Conservation (phyloP, 2,797 vertebrate species). For the Mormyrus proboscirostris region DNA sequence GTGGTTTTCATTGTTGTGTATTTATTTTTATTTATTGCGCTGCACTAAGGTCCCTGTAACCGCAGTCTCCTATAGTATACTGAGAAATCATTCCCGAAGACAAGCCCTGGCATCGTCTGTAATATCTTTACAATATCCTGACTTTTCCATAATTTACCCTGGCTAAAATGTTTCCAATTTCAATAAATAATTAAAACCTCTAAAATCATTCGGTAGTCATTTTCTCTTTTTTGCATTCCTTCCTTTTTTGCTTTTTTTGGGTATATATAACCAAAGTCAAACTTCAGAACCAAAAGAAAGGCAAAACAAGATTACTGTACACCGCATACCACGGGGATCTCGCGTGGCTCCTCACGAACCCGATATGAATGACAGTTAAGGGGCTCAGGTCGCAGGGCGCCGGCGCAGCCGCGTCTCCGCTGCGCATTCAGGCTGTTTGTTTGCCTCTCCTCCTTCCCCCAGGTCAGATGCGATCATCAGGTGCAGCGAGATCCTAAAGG, state of each 20-base stretch:
- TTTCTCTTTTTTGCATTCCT: not conserved
- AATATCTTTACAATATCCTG: not conserved
- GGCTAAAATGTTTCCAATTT: not conserved
- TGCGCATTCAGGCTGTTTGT: not conserved
- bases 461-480: constrained; percentile 1
- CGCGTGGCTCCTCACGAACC: not conserved
- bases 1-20: not conserved
- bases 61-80: not conserved
- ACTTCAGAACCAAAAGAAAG: not conserved
- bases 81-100: not conserved
- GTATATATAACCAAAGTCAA: not conserved
- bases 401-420: not conserved
- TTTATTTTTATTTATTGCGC: not conserved
- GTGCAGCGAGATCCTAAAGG: not conserved
- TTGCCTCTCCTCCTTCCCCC: not conserved
- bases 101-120: not conserved
- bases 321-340: not conserved
- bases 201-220: not conserved
- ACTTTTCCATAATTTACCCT: not conserved
- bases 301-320: not conserved
- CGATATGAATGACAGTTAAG: not conserved
- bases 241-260: not conserved
- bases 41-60: not conserved
- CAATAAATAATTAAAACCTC: not conserved
- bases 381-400: not conserved